phyloP scores from a whole-genome alignment of 2,797 vertebrate species.

The Enteromius mattozi region DNA sequence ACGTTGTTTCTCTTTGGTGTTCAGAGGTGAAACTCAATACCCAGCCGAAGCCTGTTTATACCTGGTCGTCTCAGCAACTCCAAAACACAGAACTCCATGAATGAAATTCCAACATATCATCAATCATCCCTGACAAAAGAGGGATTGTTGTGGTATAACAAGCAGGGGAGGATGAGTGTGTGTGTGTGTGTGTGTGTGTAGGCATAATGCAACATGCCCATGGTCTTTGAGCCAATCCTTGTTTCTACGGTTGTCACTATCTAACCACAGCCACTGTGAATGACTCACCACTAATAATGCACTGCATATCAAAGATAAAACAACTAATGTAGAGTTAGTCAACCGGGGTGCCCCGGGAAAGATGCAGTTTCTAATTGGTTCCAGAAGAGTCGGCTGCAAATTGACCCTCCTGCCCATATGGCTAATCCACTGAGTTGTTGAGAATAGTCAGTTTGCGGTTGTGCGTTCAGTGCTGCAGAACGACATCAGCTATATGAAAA shows the following conservation, averaged over 20 bases:
- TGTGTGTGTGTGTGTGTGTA: constrained; percentile 15
- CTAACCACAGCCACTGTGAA: constrained; percentile 46
- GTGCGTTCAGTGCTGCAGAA: not conserved
- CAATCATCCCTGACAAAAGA: constrained; percentile 75
- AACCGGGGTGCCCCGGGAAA: constrained; percentile 28
- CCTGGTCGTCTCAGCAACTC: constrained; percentile 78
- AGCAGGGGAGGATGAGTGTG: constrained; percentile 64
- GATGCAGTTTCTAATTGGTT: constrained; percentile 55
- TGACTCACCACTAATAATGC: constrained; percentile 50
- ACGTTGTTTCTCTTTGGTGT: constrained; percentile 59
- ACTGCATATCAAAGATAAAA: constrained; percentile 47
- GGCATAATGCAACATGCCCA: constrained; percentile 39
- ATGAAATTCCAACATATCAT: constrained; percentile 76
- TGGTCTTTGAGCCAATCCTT: constrained; percentile 9
- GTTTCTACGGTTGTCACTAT: constrained; percentile 22
- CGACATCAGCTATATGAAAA: constrained; percentile 39
- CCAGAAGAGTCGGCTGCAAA: constrained; percentile 44
- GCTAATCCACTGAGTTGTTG: constrained; percentile 31
- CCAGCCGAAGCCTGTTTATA: constrained; percentile 68
- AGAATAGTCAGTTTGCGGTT: constrained; percentile 24
- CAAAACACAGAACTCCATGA: constrained; percentile 71
- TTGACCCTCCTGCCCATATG: constrained; percentile 35
- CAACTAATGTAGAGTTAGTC: constrained; percentile 52
- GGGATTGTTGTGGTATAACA: constrained; percentile 68
- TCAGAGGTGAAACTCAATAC: constrained; percentile 73